These are phyloP conservation scores for Andrena minutula DNA, from an alignment of 2,888 invertebrate species.

Conservation along the genomic window DNA sequence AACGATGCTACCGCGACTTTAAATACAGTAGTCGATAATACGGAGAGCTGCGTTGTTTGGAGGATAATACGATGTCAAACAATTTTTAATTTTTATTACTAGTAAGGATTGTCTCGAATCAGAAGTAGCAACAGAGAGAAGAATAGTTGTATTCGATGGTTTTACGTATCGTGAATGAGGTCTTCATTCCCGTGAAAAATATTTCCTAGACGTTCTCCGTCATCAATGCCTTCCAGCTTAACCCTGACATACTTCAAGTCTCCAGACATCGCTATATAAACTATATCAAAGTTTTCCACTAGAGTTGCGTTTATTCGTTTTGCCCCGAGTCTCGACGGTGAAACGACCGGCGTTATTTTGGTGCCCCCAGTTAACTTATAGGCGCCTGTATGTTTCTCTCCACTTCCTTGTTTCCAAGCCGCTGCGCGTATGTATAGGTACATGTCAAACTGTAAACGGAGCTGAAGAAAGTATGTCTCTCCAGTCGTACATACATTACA, in stretches of 20 bases:
- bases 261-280: constrained; percentile 39
- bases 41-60: background rate
- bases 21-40: constrained; percentile 38
- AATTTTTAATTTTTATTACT: background rate
- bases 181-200: constrained; percentile 42
- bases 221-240: constrained; percentile 32
- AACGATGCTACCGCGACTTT: constrained; percentile 40
- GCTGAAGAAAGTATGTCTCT: constrained; percentile 67
- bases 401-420: constrained; percentile 61
- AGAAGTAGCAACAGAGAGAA: background rate
- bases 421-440: constrained; percentile 23
- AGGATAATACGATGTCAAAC: background rate
- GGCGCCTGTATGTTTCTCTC: constrained; percentile 52
- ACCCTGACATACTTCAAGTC: constrained; percentile 66
- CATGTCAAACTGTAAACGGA: constrained; percentile 65
- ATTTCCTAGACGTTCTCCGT: constrained; percentile 22
- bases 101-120: background rate
- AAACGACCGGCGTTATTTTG: constrained; percentile 62
- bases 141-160: background rate
- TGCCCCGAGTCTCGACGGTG: constrained; percentile 26
- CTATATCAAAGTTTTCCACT: constrained; percentile 61
- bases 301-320: constrained; percentile 41
- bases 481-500: constrained; percentile 62
- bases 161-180: background rate
- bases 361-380: constrained; percentile 61